Evolutionary conservation across 1,140 invertebrate species (phyloP), one percentile per base, ranked within the genome.

Genomic region (Rhyacophila brunnea): DNA sequence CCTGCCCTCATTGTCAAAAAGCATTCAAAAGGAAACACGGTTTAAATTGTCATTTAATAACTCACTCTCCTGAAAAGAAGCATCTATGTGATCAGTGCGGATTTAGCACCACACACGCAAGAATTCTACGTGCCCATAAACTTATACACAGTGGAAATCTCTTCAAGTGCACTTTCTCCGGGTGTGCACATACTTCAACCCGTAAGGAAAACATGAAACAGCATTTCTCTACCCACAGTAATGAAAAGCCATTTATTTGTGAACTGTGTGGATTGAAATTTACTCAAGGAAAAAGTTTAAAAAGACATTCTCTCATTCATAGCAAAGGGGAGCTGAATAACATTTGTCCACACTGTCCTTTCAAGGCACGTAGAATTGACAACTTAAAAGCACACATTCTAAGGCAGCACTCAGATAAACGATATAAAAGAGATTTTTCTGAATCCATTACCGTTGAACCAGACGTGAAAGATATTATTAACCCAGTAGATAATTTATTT

Each of bases 11-110:
- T 32, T 86, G 85, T 67, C 68, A 74, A n/a, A 80, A 81, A 65
- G 81, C 79, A 14, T 86, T 86, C 67, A 85, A 84, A 59, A 84
- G 83, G 82, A 84, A 84, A 40, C 81, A 84, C 67, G 81, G 81
- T 0, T 69, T 85, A 1, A 82, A 80, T 60, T 79, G 76, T 47
- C 84, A 86, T 66, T 73, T 82, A 64, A 67, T 83, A 1, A 75
- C 77, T 0, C 84, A 86, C 59, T 80, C 78, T 52, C 69, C 73
- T 5, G 77, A 78, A 15, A 84, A 84, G 61, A 80, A 82, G 40
- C 80, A 83, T 68, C 68, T 83, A 13, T 86, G 84, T 71, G 83
- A 85, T 66, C 73, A 84, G 17, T 86, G 84, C 70, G 83, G 83
- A 10, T 81, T 78, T 38, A 77, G 80, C 28, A 85, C 83, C 2